Base-by-base conservation (phyloP, 2,888 invertebrate species). In the Nudaria mundana region DNA sequence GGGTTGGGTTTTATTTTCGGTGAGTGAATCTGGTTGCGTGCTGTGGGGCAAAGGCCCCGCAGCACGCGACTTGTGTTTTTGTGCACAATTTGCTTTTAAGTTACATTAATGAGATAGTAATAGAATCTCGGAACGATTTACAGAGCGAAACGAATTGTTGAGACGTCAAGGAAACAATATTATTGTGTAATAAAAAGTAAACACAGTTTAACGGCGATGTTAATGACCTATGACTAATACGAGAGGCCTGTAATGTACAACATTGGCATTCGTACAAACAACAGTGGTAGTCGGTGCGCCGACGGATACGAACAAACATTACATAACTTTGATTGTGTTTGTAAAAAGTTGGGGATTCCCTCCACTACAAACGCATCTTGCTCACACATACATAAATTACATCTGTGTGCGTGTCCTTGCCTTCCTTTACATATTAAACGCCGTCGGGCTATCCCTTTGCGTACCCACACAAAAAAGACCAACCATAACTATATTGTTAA, bases 251-350 rank as follows among this genome's bases (percentile, higher is more conserved):
- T 76, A 81, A 82, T 77, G 77, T 83, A 81, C 81, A 81, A 81
- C 81, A 84, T 84, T 83, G 84, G 81, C 79, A 85, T 81, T 82
- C 80, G 71, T 78, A 81, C 80, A 82, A 82, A 82, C 77, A 81
- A 79, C 79, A 75, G 83, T 73, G 70, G 81, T 76, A 69, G 71
- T 62, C 65, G 56, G 71, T 71, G 72, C 71, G 78, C 69, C 76
- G 79, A 75, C 84, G 83, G 82, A 81, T 83, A 80, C 84, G 76
- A 78, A 76, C 81, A 85, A 84, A 85, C 85, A 84, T 87, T 87
- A 87, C 87, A 88, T 87, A 88, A 88, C 85, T 87, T 85, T 87
- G 87, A 87, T 87, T 88, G 87, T 87, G 88, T 88, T 86, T 81
- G 86, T 88, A 88, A 88, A 88, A 88, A 87, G 81, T 86, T 85